Evolutionary conservation across 2,113 vertebrate genomes (phyloP).

Genomic region (Pimephales promelas): DNA sequence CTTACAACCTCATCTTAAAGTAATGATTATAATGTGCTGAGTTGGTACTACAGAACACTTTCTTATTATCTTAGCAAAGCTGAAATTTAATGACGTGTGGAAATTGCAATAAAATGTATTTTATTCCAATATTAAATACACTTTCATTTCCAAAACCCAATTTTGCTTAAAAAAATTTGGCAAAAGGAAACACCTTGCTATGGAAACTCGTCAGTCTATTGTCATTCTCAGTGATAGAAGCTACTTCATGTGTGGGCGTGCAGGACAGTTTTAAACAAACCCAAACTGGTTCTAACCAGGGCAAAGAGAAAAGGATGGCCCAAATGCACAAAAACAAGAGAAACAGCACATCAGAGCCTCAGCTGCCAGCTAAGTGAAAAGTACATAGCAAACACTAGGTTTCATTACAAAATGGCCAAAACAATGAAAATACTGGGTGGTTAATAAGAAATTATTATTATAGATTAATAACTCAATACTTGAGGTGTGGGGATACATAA

Average conservation of each 20-base stretch:
- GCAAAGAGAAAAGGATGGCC: not conserved
- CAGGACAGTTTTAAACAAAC: not conserved
- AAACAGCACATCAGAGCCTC: not conserved
- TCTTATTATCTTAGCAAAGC: not conserved
- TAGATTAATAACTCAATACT: not conserved
- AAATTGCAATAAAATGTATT: not conserved
- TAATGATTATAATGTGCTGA: conserved; percentile 13
- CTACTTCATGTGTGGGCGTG: not conserved
- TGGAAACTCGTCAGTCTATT: not conserved
- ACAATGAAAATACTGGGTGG: not conserved
- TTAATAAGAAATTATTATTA: not conserved
- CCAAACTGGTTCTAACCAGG: not conserved
- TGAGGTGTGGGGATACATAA: not conserved
- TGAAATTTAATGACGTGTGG: conserved; percentile 3
- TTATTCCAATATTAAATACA: not conserved
- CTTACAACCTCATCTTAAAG: not conserved
- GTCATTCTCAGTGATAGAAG: not conserved
- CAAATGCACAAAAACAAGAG: not conserved
- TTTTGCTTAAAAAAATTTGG: not conserved
- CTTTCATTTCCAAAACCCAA: not conserved
- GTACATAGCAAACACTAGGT: not conserved
- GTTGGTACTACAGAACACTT: not conserved
- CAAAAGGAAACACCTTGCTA: not conserved
- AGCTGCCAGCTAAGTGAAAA: not conserved
- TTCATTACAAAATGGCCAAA: not conserved